Base-by-base conservation (phyloP, 2,888 invertebrate genomes). In the Corythucha ciliata region DNA sequence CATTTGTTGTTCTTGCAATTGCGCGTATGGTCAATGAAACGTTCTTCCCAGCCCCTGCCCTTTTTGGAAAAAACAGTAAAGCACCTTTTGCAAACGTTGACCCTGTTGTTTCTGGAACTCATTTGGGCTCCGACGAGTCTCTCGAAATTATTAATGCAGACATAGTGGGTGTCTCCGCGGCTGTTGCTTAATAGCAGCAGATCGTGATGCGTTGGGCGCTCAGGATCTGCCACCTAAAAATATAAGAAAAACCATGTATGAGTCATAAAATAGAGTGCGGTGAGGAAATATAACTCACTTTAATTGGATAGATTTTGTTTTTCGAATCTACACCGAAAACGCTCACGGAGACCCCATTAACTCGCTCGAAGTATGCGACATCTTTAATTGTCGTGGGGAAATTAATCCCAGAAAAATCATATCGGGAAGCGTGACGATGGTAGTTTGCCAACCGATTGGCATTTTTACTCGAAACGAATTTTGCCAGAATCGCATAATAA, bases 301-400 rank as follows among this genome's bases (percentile, higher is more conserved):
- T 39, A 21, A 39, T 18, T 18, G 40, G 40, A 21, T 39, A 39
- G 14, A 45, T 22, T 20, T 45, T 33, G n/a, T 45, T 45, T 3
- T 45, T 45, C 33, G 29, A 21, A 8, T 20, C 24, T 16, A 41
- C 12, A 20, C 41, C 41, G 24, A 22, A 41, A 22, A 41, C 41
- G 24, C 26, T 41, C 5, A 41, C 26, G n/a, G 24, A n/a, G 16
- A 45, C 29, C 12, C 33, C 22, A 22, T 33, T 45, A 4, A 20
- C 33, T 18, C 22, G 16, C 5, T 45, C 45, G n/a, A 45, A 45
- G 20, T n/a, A 32, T 26, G 16, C 8, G 22, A 45, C 33, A 12
- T 45, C 45, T n/a, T 27, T 45, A 32, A 45, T 12, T 22, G 29
- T 10, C 20, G 29, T 29, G 10, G 33, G 33, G 12, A 14, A 45